phyloP scores from a whole-genome alignment of 2,113 vertebrate species.

The Anarrhichthys ocellatus region DNA sequence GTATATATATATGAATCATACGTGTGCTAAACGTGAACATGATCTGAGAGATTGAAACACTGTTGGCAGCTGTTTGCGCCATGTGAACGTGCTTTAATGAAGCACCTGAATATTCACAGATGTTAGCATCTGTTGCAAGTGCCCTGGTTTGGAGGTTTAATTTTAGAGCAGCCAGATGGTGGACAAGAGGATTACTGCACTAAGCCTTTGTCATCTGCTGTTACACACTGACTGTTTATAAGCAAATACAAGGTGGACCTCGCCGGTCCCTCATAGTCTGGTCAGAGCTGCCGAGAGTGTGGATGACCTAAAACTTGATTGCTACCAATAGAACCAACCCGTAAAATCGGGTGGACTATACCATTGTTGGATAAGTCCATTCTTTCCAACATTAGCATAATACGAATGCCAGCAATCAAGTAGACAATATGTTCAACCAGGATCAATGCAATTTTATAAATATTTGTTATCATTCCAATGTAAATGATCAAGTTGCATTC shows the following conservation, averaged over 20 bases:
- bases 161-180: slow-evolving; percentile 83
- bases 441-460: not conserved
- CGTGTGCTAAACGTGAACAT: slow-evolving; percentile 20
- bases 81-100: slow-evolving; percentile 54
- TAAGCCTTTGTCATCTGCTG: slow-evolving; percentile 85
- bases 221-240: slow-evolving; percentile 63
- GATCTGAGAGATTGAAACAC: slow-evolving; percentile 42
- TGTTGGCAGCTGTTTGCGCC: slow-evolving; percentile 35
- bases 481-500: not conserved
- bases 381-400: not conserved
- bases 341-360: not conserved
- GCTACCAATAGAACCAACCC: not conserved
- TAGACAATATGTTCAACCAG: not conserved
- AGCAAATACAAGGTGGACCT: slow-evolving; percentile 68
- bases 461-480: not conserved
- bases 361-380: not conserved
- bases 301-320: not conserved
- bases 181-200: slow-evolving; percentile 81
- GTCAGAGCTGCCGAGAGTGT: slow-evolving; percentile 15
- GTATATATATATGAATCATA: slow-evolving; percentile 25
- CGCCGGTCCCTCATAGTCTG: slow-evolving; percentile 5
- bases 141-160: slow-evolving; percentile 79
- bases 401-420: not conserved
- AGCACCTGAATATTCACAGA: slow-evolving; percentile 78
- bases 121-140: slow-evolving; percentile 80